Evolutionary conservation across 2,888 invertebrate genomes (phyloP), one percentile per base, ranked within the genome.

Genomic region (Meta bourneti): DNA sequence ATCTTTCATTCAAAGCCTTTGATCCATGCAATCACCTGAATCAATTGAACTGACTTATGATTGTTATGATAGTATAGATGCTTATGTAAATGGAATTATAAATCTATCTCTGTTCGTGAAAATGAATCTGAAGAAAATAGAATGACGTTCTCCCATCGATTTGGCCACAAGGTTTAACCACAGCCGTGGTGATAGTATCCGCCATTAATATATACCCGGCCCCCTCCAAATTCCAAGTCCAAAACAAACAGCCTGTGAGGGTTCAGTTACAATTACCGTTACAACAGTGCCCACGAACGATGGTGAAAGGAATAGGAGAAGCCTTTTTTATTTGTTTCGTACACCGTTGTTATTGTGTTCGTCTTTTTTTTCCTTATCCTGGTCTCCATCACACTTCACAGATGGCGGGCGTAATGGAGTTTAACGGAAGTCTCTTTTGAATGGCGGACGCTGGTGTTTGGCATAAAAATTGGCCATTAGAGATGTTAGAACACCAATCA

Each of bases 231-330:
- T 80, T 34, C 74, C n/a, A 81, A 54, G n/a, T n/a, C 74, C 34
- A 91, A 86, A 91, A n/a, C n/a, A 82, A 86, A 77, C 75, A 91
- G 77, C 81, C 75, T 91, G 52, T 77, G 48, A 34, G 20, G 70
- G 72, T 81, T 91, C 90, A 34, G 86, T 82, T 86, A 91, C 90
- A 81, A 91, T 90, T 90, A 85, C 90, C 70, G 86, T 91, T 91
- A 91, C 54, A 82, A 77, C 61, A 54, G n/a, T 52, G 54, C 70
- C n/a, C 54, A 51, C 74, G 69, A 52, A 89, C 69, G 49, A 72
- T 72, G 75, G 75, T 52, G 69, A 13, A 75, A 81, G 49, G 61
- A 61, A 75, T 75, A 89, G 19, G 7, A 34, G 20, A 86, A 51
- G 49, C 72, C 20, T 1, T 80, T 80, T 61, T 0, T 9, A 13